These are phyloP conservation scores for Percopsis omiscomaycus DNA, from an alignment of 2,797 vertebrate species.

Conservation along the genomic window DNA sequence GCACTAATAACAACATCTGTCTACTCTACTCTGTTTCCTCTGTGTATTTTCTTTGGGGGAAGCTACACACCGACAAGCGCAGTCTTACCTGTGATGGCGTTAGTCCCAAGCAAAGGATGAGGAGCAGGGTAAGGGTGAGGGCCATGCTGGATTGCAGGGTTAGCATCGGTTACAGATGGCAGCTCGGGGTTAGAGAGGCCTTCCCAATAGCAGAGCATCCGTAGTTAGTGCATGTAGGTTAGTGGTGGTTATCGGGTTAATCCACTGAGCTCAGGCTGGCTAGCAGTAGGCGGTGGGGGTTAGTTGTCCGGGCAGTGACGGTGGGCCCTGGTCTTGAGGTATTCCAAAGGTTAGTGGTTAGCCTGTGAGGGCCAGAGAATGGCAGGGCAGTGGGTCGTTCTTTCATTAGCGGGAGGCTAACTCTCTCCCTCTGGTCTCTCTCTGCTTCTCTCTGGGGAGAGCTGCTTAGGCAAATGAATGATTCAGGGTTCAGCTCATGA, in stretches of 20 bases:
- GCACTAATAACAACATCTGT: no score
- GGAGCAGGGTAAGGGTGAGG: conserved; percentile 63
- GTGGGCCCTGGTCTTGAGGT: conserved; percentile 35
- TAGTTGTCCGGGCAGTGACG: conserved; percentile 31
- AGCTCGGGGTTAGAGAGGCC: conserved; percentile 39
- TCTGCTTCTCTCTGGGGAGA: conserved; percentile 60
- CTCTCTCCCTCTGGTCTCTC: conserved; percentile 35
- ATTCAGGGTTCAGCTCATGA: conserved; percentile 89
- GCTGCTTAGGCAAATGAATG: conserved; percentile 88
- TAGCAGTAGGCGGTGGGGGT: conserved; percentile 20
- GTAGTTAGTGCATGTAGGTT: conserved; percentile 36
- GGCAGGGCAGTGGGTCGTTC: conserved; percentile 24
- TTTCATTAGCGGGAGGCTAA: conserved; percentile 60
- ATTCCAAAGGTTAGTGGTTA: conserved; percentile 48
- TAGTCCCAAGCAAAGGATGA: conserved; percentile 73
- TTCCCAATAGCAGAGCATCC: conserved; percentile 37
- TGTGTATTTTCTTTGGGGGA: background rate
- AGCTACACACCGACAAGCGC: background rate
- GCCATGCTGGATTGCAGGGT: conserved; percentile 51
- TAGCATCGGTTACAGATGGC: conserved; percentile 47
- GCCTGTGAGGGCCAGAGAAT: conserved; percentile 7
- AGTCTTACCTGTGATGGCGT: conserved; percentile 83
- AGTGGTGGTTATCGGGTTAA: conserved; percentile 39
- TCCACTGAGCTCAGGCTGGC: conserved; percentile 29
- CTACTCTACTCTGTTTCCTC: background rate